Conservation (phyloP, 1,140 invertebrate species). For the Eupeodes corollae region DNA sequence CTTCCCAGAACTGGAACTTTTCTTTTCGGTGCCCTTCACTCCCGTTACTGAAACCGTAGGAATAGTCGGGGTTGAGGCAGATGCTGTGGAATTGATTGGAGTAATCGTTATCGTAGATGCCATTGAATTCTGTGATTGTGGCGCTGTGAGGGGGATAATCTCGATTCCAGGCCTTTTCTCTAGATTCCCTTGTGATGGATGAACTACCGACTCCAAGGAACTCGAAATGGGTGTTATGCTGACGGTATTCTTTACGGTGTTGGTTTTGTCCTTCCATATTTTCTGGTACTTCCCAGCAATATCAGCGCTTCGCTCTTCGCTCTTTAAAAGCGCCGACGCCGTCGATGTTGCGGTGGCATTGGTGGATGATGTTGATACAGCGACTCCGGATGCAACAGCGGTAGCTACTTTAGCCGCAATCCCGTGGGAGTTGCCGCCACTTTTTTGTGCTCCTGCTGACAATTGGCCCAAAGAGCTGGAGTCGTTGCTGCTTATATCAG, state of each 20-base stretch:
- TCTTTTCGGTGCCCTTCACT: too few species aligned
- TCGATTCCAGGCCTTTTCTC: constrained; percentile 52
- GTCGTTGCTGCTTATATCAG: not conserved
- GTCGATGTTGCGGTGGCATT: constrained; percentile 9
- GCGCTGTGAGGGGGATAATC: constrained; percentile 46
- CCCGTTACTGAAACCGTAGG: too few species aligned
- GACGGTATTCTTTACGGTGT: constrained; percentile 25
- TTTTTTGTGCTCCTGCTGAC: constrained; percentile 69
- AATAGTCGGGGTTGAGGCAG: not conserved
- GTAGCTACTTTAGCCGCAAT: constrained; percentile 63
- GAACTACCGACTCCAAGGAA: constrained; percentile 6
- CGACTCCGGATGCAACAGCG: constrained; percentile 22
- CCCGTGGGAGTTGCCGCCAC: constrained; percentile 66
- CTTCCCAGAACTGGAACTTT: constrained; percentile 46
- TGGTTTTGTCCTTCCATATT: constrained; percentile 34
- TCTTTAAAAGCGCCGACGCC: not conserved
- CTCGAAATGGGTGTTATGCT: constrained; percentile 27
- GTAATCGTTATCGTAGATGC: constrained; percentile 60
- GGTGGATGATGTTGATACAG: constrained; percentile 6
- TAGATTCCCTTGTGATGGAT: constrained; percentile 16
- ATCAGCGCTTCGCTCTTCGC: constrained; percentile 19
- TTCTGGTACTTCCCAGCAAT: constrained; percentile 34
- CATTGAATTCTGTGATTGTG: constrained; percentile 40
- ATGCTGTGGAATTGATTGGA: constrained; percentile 46
- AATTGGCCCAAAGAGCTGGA: not conserved